Conservation (phyloP, 2,797 vertebrate genomes). For the Myotis daubentonii region DNA sequence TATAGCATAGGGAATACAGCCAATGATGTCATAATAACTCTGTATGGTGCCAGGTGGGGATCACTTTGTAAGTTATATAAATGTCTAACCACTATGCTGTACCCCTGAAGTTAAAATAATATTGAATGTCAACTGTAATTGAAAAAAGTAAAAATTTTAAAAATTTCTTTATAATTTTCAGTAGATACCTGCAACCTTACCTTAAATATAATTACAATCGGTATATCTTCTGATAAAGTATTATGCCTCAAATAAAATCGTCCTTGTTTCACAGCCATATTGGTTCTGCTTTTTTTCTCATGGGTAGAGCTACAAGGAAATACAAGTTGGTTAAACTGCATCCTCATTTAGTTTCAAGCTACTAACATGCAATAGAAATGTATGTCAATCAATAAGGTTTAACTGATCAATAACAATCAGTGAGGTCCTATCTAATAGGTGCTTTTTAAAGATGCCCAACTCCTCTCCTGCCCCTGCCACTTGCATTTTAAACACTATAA, state of each 20-base stretch:
- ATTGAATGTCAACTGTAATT: neutral
- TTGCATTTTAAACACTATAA: neutral
- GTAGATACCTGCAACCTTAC: conserved; percentile 79
- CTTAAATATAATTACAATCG: conserved; percentile 99
- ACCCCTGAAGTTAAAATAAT: neutral
- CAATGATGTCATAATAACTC: neutral
- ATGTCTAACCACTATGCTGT: neutral
- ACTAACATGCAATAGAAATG: neutral
- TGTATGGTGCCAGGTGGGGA: neutral
- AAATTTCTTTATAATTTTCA: neutral
- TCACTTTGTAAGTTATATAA: neutral
- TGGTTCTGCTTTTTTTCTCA: conserved; percentile 99
- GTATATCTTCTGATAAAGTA: conserved; percentile 97
- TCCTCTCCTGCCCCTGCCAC: neutral
- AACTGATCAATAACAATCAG: neutral
- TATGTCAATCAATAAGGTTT: neutral
- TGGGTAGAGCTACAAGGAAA: conserved; percentile 93
- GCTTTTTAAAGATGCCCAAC: neutral
- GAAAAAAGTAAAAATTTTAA: neutral
- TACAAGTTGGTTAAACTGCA: neutral
- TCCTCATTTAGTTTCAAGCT: neutral
- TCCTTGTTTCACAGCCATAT: conserved; percentile 96
- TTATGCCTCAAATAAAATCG: conserved; percentile 98
- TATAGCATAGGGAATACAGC: neutral
- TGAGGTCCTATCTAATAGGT: neutral